Evolutionary conservation across 2,113 vertebrate genomes (phyloP), one percentile per base, ranked within the genome.

Genomic region (Hydrolagus affinis): DNA sequence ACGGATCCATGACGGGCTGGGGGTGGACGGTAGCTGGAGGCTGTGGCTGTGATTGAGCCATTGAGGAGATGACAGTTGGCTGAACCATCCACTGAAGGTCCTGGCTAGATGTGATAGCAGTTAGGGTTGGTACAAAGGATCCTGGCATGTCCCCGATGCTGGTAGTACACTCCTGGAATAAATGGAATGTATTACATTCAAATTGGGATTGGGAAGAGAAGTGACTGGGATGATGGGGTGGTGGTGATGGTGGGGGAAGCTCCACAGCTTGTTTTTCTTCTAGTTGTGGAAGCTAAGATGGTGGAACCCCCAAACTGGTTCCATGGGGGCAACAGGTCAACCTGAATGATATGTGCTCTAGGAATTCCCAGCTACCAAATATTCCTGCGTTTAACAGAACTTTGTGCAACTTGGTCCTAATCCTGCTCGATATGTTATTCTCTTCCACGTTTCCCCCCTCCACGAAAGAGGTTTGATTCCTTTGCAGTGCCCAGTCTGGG

Each of bases 61-160:
- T 95, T 15, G 97, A 98, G 85, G 96, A 97, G 90, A 97, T 95
- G 86, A 98, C 95, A 60, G 96, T 97, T 14, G 97, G 96, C 86
- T 97, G 97, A 71, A 98, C 96, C 92, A 98, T 92, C 97, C 97
- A 98, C 96, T 98, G 97, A 90, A 98, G 94, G 89, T 98, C 97
- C 91, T 97, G 97, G 90, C 97, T 98, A 89, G 94, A 96, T 89
- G 97, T 97, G 92, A 98, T 98, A 90, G 97, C 97, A 15, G 97
- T 98, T 91, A 98, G 96, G 77, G 97, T 98, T 89, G 97, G 97
- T 87, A 98, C 95, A 64, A 98, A 98, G 89, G 97, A 96, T 90
- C 96, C 91, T 62, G 97, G 96, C 96, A 98, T 97, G 88, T 97
- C 94, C 91, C 96, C 93, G 89, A 93, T 91, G 92, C 94, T 93